A percentile compares a stretch with the other conserved stretches of the same genome.
phyloP scores from a whole-genome alignment of 2,113 vertebrate species.

The Phycodurus eques region DNA sequence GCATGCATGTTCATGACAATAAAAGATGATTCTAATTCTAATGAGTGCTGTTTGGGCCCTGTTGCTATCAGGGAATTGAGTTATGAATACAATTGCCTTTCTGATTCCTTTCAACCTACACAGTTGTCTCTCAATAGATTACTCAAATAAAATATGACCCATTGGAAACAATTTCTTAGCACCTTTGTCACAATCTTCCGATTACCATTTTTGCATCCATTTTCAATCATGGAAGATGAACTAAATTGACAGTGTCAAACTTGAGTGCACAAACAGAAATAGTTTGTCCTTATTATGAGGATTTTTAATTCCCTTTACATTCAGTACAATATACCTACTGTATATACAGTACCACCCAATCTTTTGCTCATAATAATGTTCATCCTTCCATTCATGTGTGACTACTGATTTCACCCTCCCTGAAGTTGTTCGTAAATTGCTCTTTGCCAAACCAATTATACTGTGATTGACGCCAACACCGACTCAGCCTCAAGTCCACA shows the following conservation, averaged over 20 bases:
- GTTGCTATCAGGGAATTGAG: slow-evolving; percentile 28
- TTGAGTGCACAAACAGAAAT: background rate
- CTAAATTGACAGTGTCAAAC: background rate
- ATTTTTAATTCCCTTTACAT: background rate
- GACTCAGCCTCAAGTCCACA: slow-evolving; percentile 39
- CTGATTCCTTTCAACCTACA: slow-evolving; percentile 8
- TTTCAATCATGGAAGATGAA: background rate
- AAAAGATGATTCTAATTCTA: background rate
- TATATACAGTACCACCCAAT: background rate
- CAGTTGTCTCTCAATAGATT: slow-evolving; percentile 24
- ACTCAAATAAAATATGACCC: slow-evolving; percentile 18
- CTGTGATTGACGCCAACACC: slow-evolving; percentile 67
- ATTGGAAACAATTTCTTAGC: slow-evolving; percentile 31
- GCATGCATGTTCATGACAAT: too few species aligned
- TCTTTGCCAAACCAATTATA: slow-evolving; percentile 69
- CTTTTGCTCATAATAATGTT: background rate
- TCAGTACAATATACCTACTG: background rate
- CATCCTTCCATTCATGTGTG: background rate
- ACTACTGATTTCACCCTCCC: slow-evolving; percentile 17
- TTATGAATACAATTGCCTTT: slow-evolving; percentile 8
- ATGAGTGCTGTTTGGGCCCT: background rate
- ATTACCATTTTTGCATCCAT: background rate
- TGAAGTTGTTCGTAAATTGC: slow-evolving; percentile 58
- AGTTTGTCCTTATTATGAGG: background rate
- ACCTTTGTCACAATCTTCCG: background rate